Conservation (phyloP, 2,888 invertebrate species). For the Odontocerum albicorne region DNA sequence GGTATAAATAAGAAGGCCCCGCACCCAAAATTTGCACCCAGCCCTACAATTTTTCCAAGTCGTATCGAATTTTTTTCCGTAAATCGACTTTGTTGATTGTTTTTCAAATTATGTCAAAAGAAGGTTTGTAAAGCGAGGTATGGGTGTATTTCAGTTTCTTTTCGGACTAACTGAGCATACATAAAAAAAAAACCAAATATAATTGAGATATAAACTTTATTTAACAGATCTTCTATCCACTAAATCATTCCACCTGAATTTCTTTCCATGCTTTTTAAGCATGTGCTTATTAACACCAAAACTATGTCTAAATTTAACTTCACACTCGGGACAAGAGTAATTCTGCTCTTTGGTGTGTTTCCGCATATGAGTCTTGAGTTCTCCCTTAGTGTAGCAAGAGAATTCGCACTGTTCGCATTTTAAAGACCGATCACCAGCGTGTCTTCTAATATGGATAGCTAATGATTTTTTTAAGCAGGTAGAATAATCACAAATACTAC, state of each 20-base stretch:
- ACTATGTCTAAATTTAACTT: constrained; percentile 50
- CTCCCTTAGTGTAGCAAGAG: constrained; percentile 48
- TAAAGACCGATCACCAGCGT: constrained; percentile 49
- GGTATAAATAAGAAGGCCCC: no score
- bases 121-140: no score
- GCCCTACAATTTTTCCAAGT: no score
- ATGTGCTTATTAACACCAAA: constrained; percentile 55
- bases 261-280: constrained; percentile 48
- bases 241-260: constrained; percentile 49
- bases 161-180: no score
- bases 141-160: no score
- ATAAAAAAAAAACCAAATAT: no score
- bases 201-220: no score
- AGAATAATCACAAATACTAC: constrained; percentile 52
- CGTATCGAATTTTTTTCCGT: no score
- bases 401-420: constrained; percentile 48
- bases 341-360: constrained; percentile 53
- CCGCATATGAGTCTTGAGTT: constrained; percentile 47
- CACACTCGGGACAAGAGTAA: constrained; percentile 48
- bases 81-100: no score
- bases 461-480: constrained; percentile 48
- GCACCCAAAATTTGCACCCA: no score
- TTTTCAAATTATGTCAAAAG: no score
- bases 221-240: constrained; percentile 37
- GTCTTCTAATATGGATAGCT: constrained; percentile 49